Evolutionary conservation across 2,888 invertebrate species (phyloP).

Genomic region (Blastobasis adustella): DNA sequence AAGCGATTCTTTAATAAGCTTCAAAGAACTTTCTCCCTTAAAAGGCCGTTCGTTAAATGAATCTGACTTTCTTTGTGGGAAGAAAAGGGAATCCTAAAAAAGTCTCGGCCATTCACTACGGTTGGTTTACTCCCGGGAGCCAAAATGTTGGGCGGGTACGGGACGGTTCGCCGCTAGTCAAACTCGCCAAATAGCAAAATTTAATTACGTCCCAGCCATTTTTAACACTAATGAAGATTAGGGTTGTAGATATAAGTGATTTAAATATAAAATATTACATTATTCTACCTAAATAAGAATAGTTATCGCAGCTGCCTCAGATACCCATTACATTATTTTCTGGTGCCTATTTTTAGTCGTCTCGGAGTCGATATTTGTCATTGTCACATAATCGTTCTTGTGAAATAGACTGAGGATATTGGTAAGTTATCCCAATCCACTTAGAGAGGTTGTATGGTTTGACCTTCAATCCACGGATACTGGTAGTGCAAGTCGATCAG

Average conservation of each 20-base stretch:
- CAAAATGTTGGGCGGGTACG: conserved; percentile 37
- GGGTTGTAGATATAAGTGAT: neutral
- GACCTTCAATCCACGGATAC: no score
- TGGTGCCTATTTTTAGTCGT: no score
- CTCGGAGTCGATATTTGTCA: no score
- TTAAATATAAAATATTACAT: no score
- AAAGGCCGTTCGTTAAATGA: conserved; percentile 56
- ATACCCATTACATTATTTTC: no score
- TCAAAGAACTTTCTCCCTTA: conserved; percentile 52
- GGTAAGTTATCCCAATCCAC: no score
- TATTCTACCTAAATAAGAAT: no score
- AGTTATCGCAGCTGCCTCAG: no score
- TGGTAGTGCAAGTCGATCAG: no score
- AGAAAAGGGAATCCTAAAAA: neutral
- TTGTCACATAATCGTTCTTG: no score
- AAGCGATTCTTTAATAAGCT: conserved; percentile 58
- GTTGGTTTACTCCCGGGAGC: conserved; percentile 50
- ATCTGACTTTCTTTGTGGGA: conserved; percentile 30
- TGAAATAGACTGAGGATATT: no score
- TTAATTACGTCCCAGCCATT: conserved; percentile 23
- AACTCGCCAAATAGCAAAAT: conserved; percentile 40
- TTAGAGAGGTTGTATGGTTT: no score
- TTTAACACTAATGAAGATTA: neutral
- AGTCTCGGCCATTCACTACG: conserved; percentile 47
- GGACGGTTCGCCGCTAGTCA: conserved; percentile 14